Evolutionary conservation across 2,113 vertebrate genomes (phyloP), one percentile per base, ranked within the genome.

Genomic region (Xenopus laevis): DNA sequence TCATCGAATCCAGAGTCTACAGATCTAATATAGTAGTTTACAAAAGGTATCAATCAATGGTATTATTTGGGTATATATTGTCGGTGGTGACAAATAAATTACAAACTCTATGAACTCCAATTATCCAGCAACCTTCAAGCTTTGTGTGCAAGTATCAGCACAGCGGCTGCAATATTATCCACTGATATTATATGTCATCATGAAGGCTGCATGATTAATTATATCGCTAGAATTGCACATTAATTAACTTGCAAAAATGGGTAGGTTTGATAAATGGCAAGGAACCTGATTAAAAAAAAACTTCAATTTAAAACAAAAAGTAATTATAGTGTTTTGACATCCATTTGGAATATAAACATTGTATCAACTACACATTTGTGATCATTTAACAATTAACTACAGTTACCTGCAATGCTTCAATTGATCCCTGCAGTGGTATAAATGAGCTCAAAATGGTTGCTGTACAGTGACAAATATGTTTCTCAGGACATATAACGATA

Each of bases 21-120:
- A 44, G 62, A 64, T 52, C 57, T 62, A 33, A 10, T 33, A 27
- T 7, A 55, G 33, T 30, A 63, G 13, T 64, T 53, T 64, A 65
- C 30, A 53, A 30, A 72, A 53, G 30, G 23, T 61, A 58, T 73
- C 30, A 21, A 73, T 53, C 44, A 12, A 17, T 62, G 46, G 61
- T 23, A 33, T 57, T 67, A 74, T 30, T 74, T 74, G 50, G 21
- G 61, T 60, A 46, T 63, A 74, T 77, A 40, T 79, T 83, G 27
- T 76, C 63, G 74, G 46, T 82, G 30, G 68, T 83, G 72, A 83
- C 79, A 83, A 82, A 84, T 84, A 81, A 83, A 84, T 86, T 86
- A 52, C 27, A 83, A 69, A 71, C 68, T 68, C 80, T 80, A 78
- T 72, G 71, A 79, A 27, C 45, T 65, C 77, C 81, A 72, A 78